These are phyloP conservation scores for Malurus cyaneus DNA, from an alignment of 2,113 vertebrate species.

Conservation along the genomic window DNA sequence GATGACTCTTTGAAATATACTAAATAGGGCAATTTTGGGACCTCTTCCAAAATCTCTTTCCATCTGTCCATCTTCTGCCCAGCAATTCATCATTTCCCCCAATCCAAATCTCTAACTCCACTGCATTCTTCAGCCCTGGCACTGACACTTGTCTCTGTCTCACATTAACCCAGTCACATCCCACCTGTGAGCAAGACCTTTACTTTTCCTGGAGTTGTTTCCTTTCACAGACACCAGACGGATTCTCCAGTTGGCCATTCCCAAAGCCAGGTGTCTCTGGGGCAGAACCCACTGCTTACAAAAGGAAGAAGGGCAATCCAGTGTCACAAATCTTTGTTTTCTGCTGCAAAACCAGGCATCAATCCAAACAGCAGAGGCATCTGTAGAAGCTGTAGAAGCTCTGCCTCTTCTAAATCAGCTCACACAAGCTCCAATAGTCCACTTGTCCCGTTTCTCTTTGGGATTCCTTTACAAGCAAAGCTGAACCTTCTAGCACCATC, in stretches of 20 bases:
- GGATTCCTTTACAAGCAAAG: neutral
- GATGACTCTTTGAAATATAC: constrained; percentile 37
- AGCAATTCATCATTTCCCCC: neutral
- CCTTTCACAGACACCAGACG: neutral
- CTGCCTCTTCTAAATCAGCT: neutral
- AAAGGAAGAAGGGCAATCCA: neutral
- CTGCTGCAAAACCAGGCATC: neutral
- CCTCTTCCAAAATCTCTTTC: constrained; percentile 42
- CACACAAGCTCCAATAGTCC: neutral
- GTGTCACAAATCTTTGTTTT: neutral
- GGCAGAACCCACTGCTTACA: neutral
- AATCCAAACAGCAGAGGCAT: neutral
- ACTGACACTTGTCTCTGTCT: neutral
- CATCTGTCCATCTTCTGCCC: constrained; percentile 44
- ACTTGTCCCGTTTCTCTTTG: neutral
- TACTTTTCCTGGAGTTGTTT: neutral
- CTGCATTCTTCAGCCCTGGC: neutral
- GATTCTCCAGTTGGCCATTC: neutral
- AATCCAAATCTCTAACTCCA: neutral
- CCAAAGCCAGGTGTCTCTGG: neutral
- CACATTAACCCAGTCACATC: neutral
- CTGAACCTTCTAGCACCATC: neutral
- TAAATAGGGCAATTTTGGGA: constrained; percentile 38
- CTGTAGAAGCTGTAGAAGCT: neutral
- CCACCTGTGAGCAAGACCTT: neutral